Evolutionary conservation across 2,888 invertebrate species (phyloP), one percentile per base, ranked within the genome.

Genomic region (Leptinotarsa haldemani): DNA sequence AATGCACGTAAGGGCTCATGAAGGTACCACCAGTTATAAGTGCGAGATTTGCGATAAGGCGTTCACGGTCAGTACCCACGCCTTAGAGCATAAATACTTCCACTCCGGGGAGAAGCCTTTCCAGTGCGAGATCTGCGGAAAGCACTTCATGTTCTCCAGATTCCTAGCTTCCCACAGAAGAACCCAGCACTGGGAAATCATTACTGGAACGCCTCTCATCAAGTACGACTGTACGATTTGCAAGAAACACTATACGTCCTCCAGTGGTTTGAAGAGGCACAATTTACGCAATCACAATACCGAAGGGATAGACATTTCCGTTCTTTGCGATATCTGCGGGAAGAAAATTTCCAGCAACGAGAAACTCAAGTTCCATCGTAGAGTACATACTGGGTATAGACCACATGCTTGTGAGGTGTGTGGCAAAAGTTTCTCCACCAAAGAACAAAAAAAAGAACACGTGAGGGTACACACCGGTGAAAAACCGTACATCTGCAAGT

Each of bases 91-190:
- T 74, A 85, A 85, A 77, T 83, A 85, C 72, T 85, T 84, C 75
- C 90, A 90, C 74, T 89, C 89, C 0, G 90, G 90, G 0, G 90
- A 90, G 74, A 90, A 90, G 61, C 86, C 86, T 16, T 85, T 85
- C 63, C 83, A 84, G 65, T 86, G 90, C 77, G 88, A 89, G 79
- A 88, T 89, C 53, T 90, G 90, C 78, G 89, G 89, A 56, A 89
- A 89, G 75, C 88, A 89, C 25, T 90, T 90, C 73, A 89, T 89
- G 82, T 86, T 85, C 72, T 84, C 86, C 0, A 89, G 90, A 79
- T 90, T 90, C 75, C 80, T 91, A 25, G 88, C 88, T 7, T 86
- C 89, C 0, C 91, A 91, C 77, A 85, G 87, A 1, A 88, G 87
- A 63, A 84, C 87, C 0, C 87, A 88, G 1, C 90, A 90, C 70